Evolutionary conservation across 2,888 invertebrate species (phyloP).

Genomic region (Pterobdella sp.): DNA sequence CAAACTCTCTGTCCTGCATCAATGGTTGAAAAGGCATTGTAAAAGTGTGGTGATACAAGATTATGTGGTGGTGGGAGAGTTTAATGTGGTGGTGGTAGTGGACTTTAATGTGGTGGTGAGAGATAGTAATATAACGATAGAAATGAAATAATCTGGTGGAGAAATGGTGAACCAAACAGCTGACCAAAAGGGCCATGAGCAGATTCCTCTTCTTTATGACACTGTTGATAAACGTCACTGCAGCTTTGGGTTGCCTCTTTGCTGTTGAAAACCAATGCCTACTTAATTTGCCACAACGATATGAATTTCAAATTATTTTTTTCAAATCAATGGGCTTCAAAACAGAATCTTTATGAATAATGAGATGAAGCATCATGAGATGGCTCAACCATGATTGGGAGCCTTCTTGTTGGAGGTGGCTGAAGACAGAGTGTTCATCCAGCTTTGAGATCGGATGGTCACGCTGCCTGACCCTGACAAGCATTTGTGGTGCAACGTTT

Average conservation of each 20-base stretch:
- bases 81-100: background rate
- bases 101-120: background rate
- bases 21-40: background rate
- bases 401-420: slow-evolving; percentile 51
- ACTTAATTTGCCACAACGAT: background rate
- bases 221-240: slow-evolving; percentile 72
- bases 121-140: background rate
- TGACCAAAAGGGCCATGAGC: slow-evolving; percentile 75
- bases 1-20: slow-evolving; percentile 62
- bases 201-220: slow-evolving; percentile 88
- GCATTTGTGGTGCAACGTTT: background rate
- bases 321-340: too few relatives aligned
- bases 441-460: slow-evolving; percentile 55
- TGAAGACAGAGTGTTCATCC: slow-evolving; percentile 84
- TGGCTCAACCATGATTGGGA: background rate
- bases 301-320: background rate
- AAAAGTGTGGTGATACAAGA: background rate
- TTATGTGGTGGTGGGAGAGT: background rate
- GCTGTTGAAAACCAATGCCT: slow-evolving; percentile 7
- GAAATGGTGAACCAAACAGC: too few relatives aligned
- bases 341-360: slow-evolving; percentile 13
- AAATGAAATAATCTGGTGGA: background rate
- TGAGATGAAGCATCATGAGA: background rate
- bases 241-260: slow-evolving; percentile 15
- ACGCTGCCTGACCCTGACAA: slow-evolving; percentile 3